Evolutionary conservation across 2,888 invertebrate species (phyloP).

Genomic region (Drosophila lacicola): DNA sequence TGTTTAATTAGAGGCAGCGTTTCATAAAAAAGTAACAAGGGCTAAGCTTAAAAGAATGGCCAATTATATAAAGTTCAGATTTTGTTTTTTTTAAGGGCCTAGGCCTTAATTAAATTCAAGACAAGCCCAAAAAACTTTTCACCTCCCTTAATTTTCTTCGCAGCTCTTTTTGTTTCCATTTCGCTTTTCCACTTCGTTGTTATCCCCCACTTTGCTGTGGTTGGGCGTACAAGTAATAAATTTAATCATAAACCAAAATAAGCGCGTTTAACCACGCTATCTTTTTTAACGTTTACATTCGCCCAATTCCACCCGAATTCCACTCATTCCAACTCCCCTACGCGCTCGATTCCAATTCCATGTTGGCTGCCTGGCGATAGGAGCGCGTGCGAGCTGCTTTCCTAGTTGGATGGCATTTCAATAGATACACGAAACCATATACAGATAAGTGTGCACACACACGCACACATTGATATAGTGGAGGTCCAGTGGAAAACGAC

Average conservation of each 20-base stretch:
- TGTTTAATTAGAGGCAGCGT: conserved; percentile 67
- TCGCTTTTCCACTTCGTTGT: conserved; percentile 22
- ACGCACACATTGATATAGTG: conserved; percentile 20
- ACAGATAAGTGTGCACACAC: not conserved
- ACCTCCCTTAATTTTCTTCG: conserved; percentile 34
- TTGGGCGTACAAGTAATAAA: conserved; percentile 77
- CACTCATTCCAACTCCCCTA: conserved; percentile 12
- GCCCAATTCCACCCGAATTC: not conserved
- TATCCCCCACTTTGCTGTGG: conserved; percentile 47
- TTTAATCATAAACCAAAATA: conserved; percentile 80
- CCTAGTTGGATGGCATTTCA: conserved; percentile 36
- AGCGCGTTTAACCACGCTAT: conserved; percentile 80
- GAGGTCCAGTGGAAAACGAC: conserved; percentile 57
- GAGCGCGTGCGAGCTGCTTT: conserved; percentile 32
- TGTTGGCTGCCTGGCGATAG: conserved; percentile 3
- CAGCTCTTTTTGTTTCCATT: conserved; percentile 16
- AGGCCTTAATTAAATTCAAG: conserved; percentile 70
- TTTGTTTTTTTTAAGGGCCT: conserved; percentile 36
- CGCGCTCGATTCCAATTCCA: conserved; percentile 24
- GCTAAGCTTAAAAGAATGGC: conserved; percentile 73
- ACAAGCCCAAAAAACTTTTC: conserved; percentile 51
- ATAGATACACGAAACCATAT: conserved; percentile 57
- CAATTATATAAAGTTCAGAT: conserved; percentile 73
- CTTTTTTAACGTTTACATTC: conserved; percentile 46
- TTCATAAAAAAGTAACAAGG: conserved; percentile 65